Evolutionary conservation across 2,888 invertebrate species (phyloP), one percentile per base, ranked within the genome.

Genomic region (Argyresthia albistria): DNA sequence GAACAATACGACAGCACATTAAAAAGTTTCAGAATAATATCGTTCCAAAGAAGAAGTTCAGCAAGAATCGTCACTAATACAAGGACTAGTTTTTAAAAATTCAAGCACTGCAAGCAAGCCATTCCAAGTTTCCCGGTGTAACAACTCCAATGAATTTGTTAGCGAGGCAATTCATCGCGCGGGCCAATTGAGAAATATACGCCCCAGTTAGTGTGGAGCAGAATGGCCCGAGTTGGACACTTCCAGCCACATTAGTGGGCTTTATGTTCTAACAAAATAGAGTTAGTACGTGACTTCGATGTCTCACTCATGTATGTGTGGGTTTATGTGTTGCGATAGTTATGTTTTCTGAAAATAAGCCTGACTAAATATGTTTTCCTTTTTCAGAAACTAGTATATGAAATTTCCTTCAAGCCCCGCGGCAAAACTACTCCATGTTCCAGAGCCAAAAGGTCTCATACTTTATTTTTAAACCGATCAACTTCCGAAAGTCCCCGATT

Each of bases 211-310:
- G 64, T 61, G 67, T 62, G 66, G 52, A 14, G 54, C 37, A 45
- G 43, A 77, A 80, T 72, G 74, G 75, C 62, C 60, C 57, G 70
- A 80, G 76, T 81, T 80, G 72, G 76, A 76, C 75, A 79, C 73
- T 79, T 79, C 66, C 67, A 66, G 67, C 65, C 70, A 69, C 78
- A 74, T 80, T 78, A 76, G 64, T 65, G 68, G 73, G 74, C 75
- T 80, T 80, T 80, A 75, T 76, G 73, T 74, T 70, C 67, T 64
- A 63, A 55, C 69, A 64, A 66, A 77, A 76, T 75, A 69, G 72
- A 67, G 63, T 73, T 16, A n/a, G 36, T 51, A 78, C 78, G 80
- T 79, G 80, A 72, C 73, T 76, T 65, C 69, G 70, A 69, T 70
- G 68, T 71, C 67, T 76, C 72, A 73, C 68, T 73, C 59, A 64